Conservation (phyloP, 2,797 vertebrate species). For the Thaleichthys pacificus region DNA sequence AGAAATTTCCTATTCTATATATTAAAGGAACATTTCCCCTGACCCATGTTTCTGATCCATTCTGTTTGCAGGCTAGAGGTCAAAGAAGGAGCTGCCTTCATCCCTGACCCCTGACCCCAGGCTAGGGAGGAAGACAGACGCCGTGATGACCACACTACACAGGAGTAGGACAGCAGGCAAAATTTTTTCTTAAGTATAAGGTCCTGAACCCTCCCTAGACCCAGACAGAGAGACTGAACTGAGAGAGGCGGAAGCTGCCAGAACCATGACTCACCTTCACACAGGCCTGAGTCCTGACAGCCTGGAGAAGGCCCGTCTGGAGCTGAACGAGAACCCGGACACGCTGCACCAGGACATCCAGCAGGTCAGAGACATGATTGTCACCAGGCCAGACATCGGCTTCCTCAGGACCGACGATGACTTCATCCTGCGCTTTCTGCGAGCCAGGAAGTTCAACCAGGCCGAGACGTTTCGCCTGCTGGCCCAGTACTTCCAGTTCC, state of each 20-base stretch:
- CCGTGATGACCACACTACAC: background rate
- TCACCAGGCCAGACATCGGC: slow-evolving; percentile 95
- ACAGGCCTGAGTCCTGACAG: slow-evolving; percentile 91
- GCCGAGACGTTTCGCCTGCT: slow-evolving; percentile 92
- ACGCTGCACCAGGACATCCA: slow-evolving; percentile 97
- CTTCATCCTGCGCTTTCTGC: slow-evolving; percentile 94
- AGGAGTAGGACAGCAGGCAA: slow-evolving; percentile 6
- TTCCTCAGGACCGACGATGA: slow-evolving; percentile 97
- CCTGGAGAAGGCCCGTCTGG: slow-evolving; percentile 92
- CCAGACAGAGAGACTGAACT: background rate
- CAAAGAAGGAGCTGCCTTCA: background rate
- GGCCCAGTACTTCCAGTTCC: slow-evolving; percentile 97
- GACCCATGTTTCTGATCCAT: background rate
- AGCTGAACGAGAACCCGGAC: slow-evolving; percentile 97
- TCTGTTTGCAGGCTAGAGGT: background rate
- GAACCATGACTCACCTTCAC: slow-evolving; percentile 91
- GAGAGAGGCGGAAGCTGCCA: background rate
- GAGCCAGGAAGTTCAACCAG: slow-evolving; percentile 96
- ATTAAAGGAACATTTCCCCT: background rate
- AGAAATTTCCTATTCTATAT: background rate
- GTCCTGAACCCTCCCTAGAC: background rate
- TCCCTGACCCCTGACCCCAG: background rate
- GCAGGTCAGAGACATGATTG: slow-evolving; percentile 97
- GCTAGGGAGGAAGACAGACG: background rate
- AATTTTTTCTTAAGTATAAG: background rate